Conservation (phyloP, 1,140 invertebrate genomes). For the Ceratitis capitata region DNA sequence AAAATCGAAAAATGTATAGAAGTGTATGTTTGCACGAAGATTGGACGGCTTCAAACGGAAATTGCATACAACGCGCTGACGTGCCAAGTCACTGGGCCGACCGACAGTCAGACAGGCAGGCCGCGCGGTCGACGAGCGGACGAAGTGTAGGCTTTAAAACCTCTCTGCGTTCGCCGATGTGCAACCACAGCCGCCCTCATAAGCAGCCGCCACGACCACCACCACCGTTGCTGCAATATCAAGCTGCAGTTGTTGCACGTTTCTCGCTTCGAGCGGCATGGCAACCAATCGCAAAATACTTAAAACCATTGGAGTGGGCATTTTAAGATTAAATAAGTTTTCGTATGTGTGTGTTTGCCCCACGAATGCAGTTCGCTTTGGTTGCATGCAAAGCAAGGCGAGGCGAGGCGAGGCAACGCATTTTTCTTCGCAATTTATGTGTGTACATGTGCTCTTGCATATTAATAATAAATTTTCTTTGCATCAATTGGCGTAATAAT, state of each 20-base stretch:
- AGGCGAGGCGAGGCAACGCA: too few relatives aligned
- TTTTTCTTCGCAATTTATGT: conserved; percentile 34
- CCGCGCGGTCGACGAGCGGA: neutral
- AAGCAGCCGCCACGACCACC: neutral
- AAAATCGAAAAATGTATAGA: too few relatives aligned
- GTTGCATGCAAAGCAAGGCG: conserved; percentile 33
- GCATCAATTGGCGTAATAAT: conserved; percentile 37
- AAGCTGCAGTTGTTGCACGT: conserved; percentile 21
- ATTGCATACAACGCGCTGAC: conserved; percentile 45
- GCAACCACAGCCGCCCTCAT: neutral
- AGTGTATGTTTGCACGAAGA: neutral
- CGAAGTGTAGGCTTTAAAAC: conserved; percentile 5
- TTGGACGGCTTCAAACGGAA: conserved; percentile 40
- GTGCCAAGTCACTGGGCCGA: conserved; percentile 40
- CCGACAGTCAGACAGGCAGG: neutral
- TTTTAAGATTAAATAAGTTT: neutral
- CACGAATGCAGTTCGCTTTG: neutral
- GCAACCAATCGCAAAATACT: neutral
- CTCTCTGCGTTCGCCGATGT: neutral
- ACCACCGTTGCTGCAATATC: neutral
- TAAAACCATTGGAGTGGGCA: neutral
- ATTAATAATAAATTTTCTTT: conserved; percentile 38
- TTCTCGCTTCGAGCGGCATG: neutral
- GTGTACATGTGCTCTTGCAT: conserved; percentile 36
- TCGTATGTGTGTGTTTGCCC: neutral